Evolutionary conservation across 2,797 vertebrate genomes (phyloP), one percentile per base, ranked within the genome.

Genomic region (Tokudaia muenninki): DNA sequence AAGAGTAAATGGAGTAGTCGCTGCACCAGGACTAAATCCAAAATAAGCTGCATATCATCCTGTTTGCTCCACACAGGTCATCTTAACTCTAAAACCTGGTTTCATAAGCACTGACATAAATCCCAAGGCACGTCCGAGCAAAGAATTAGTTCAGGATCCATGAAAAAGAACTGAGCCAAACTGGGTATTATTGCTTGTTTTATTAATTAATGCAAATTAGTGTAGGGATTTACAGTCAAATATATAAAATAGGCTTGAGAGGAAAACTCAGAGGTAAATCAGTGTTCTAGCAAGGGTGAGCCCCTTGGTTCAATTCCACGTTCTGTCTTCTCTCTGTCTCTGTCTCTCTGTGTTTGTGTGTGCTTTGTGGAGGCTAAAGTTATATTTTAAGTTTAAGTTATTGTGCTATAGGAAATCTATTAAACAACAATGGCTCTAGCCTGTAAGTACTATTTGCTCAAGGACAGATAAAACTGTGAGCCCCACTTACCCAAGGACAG

Each of bases 121-220:
- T 5, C 95, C 52, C 14, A 83, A 75, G 91, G 7, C 16, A 74
- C 87, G 59, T 79, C 12, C 67, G 65, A 44, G 17, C 9, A 74
- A 61, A 94, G 1, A 34, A 57, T 92, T 90, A 70, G n/a, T 91
- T 95, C 31, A 82, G 55, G 50, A 1, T 31, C 3, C 55, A 93
- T 5, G 63, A 90, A 95, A 88, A 94, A 79, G 41, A 81, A 82
- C 6, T 22, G 44, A 94, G 59, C 6, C 8, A 92, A 91, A 91
- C 4, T 75, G 52, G 19, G 50, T 5, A 83, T 41, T 88, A 57
- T 31, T 94, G 17, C 3, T 57, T 91, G n/a, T 94, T 87, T 87
- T 77, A 78, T 67, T 44, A 10, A 88, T 91, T 95, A 92, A 92
- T 92, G 65, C 11, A 90, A 95, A 93, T 81, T 29, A 80, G 52